Base-by-base conservation (phyloP, 2,888 invertebrate species). In the Plebejus anna region DNA sequence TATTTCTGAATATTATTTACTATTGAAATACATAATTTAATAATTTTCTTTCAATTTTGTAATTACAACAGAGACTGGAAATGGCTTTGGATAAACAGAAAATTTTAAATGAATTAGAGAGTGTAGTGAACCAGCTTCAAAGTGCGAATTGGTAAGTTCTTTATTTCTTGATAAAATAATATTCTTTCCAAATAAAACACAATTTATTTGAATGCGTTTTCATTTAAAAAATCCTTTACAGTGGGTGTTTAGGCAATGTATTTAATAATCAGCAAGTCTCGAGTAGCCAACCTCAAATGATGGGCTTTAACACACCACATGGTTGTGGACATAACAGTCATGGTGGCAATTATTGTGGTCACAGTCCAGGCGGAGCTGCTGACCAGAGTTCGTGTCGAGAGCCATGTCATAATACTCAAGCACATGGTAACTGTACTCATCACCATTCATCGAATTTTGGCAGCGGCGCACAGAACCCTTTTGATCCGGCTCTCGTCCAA, bases 161-260 rank as follows among this genome's bases (percentile, higher is more conserved):
- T 73, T 13, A 36, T 75, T 47, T 38, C 16, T 61, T 61, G 73
- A 36, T 51, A 7, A 73, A 55, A 28, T 4, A 55, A 28, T 4
- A 55, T 16, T 16, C 4, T 55, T 55, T 55, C 9, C 9, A 47
- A 9, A 47, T 47, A 11, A 47, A 9, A 9, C 47, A 47, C 9
- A 47, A 9, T 47, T 47, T 47, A 16, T 32, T 42, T 75, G 7
- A 42, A 2, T 38, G 28, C 13, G 7, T 55, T 57, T 5, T 75
- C 42, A 0, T 72, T 59, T 51, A 42, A 76, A 66, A 4, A 32
- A 32, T 71, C 78, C 80, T 78, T 89, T 89, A 73, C 85, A 94
- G 94, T 81, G 94, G 94, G 28, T 94, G 93, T 78, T 90, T 94
- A 89, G 90, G 89, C n/a, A 93, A 90, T 77, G 61, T 94, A 59